phyloP scores from a whole-genome alignment of 2,113 vertebrate genomes.

The Triplophysa dalaica region DNA sequence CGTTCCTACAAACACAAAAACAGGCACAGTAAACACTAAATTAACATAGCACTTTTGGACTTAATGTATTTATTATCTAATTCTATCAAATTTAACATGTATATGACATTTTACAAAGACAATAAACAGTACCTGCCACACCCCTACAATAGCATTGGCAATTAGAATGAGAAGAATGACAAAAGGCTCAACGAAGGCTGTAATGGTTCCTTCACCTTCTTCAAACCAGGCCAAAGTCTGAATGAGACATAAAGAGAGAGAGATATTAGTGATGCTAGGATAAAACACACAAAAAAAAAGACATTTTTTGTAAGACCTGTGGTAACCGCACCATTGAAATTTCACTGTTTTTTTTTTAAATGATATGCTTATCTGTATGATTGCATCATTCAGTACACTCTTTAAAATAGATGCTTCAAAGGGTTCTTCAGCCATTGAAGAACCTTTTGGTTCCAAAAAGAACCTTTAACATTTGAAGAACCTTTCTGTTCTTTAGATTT shows the following conservation, averaged over 20 bases:
- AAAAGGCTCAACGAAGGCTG: conserved; percentile 80
- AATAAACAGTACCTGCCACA: conserved; percentile 78
- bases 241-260: not conserved
- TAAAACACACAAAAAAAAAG: not conserved
- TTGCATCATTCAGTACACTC: too few species aligned
- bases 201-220: conserved; percentile 78
- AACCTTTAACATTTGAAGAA: too few species aligned
- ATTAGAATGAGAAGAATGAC: conserved; percentile 82
- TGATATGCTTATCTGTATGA: not conserved
- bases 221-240: conserved; percentile 81
- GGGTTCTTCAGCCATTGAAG: too few species aligned
- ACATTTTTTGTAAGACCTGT: not conserved
- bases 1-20: conserved; percentile 67
- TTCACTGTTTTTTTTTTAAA: not conserved
- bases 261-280: conserved; percentile 1
- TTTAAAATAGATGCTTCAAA: too few species aligned
- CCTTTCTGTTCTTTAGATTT: too few species aligned
- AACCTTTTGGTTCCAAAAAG: too few species aligned
- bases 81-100: not conserved
- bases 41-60: not conserved
- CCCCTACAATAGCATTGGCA: conserved; percentile 79
- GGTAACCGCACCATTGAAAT: not conserved
- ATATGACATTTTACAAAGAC: not conserved
- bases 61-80: not conserved
- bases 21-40: not conserved